phyloP scores from a whole-genome alignment of 2,113 vertebrate species.

The Phalacrocorax brasilianus region DNA sequence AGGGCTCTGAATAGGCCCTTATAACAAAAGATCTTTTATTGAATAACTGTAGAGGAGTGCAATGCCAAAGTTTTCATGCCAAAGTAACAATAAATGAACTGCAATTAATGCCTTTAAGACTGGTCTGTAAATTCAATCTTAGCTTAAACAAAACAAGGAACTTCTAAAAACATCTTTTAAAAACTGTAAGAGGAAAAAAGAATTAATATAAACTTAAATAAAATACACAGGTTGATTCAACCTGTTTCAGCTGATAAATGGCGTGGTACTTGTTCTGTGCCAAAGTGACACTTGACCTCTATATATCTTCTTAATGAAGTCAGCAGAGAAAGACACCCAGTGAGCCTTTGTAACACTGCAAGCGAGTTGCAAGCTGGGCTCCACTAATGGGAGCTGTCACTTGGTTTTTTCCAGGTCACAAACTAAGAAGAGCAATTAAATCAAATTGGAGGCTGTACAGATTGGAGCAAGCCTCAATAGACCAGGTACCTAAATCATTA shows the following conservation, averaged over 20 bases:
- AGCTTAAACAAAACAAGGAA: constrained; percentile 24
- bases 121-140: background rate
- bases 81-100: constrained; percentile 22
- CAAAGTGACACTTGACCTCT: constrained; percentile 76
- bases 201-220: constrained; percentile 3
- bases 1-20: constrained; percentile 43
- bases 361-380: constrained; percentile 74
- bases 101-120: constrained; percentile 11
- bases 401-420: constrained; percentile 85
- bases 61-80: constrained; percentile 32
- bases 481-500: constrained; percentile 89
- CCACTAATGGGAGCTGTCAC: constrained; percentile 88
- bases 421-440: constrained; percentile 89
- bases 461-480: constrained; percentile 75
- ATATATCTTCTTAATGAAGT: constrained; percentile 82
- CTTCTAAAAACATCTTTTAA: background rate
- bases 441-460: constrained; percentile 76
- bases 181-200: background rate
- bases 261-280: constrained; percentile 36
- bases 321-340: constrained; percentile 70
- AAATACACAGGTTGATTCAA: constrained; percentile 55
- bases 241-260: constrained; percentile 62
- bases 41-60: constrained; percentile 19
- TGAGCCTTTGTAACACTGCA: constrained; percentile 74
- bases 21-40: constrained; percentile 48